Evolutionary conservation across 2,888 invertebrate genomes (phyloP), one percentile per base, ranked within the genome.

Genomic region (Chrysodeixis includens): DNA sequence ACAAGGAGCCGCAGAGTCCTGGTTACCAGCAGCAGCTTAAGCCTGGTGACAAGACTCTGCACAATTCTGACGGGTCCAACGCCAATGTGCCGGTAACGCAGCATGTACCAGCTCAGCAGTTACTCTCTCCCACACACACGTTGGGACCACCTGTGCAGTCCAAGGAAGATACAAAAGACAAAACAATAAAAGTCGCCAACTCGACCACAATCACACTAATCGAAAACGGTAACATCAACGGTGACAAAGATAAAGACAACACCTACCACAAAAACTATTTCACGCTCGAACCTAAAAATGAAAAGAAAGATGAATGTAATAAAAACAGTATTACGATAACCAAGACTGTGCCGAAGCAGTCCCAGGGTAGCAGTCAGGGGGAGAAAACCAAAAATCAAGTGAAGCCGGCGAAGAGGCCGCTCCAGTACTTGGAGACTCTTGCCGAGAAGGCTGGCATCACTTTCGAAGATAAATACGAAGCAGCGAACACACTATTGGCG

Each of bases 401-500:
- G 5, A 94, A 94, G 69, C 74, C 90, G 1, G 74, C 85, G 0
- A 94, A 94, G 74, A 86, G 95, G 62, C 95, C 95, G 0, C 82
- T 97, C 59, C 97, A 97, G 96, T 97, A 97, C 83, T 89, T 97
- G 72, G 97, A 97, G 86, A 97, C 97, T 0, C 93, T 97, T 69
- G 97, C 97, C 14, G 97, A 97, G 84, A 97, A 97, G 79, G 97
- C 97, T 58, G 97, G 97, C 1, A 97, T 97, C 14, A 97, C 97
- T 18, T 96, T 97, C 83, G 97, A 97, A 86, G 97, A 97, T 87
- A 97, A 97, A 89, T 97, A 97, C 94, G 97, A 97, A 88, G 96
- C 96, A 68, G 96, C 97, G 5, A 96, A 96, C 79, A 96, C 95
- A 64, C 88, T 96, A 82, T 87, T 96, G 80, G 96, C 96, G 74